Conservation (phyloP, 2,113 vertebrate species). For the Nicator chloris region DNA sequence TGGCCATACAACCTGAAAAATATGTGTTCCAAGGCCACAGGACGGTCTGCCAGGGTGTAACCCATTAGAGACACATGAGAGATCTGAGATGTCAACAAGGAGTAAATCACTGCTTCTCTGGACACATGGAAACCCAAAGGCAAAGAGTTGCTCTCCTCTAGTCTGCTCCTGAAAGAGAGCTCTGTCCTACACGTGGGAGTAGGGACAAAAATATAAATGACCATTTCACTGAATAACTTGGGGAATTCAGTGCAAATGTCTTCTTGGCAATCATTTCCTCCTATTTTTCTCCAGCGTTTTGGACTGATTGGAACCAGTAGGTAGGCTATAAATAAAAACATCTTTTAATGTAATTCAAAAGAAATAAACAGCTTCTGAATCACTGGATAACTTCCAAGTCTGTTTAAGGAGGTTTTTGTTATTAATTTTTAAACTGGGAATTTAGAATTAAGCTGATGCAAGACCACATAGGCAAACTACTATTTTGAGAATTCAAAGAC, state of each 20-base stretch:
- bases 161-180: neutral
- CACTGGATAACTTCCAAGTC: too few species aligned
- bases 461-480: neutral
- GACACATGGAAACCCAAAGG: neutral
- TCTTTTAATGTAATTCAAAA: too few species aligned
- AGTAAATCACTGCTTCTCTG: neutral
- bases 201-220: neutral
- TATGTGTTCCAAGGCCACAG: accelerated
- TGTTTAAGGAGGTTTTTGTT: too few species aligned
- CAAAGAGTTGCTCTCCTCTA: neutral
- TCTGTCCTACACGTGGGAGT: neutral
- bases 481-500: neutral
- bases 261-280: neutral
- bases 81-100: neutral
- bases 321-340: neutral
- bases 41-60: neutral
- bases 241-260: neutral
- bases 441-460: neutral
- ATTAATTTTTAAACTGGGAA: neutral
- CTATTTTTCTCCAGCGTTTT: neutral
- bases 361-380: too few species aligned
- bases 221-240: neutral
- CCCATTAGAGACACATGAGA: neutral
- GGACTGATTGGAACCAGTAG: neutral
- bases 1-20: neutral